A percentile compares a stretch with the other conserved stretches of the same genome.
Evolutionary conservation across 1,140 invertebrate species (phyloP).

Genomic region (Akabosia matsudoensis): DNA sequence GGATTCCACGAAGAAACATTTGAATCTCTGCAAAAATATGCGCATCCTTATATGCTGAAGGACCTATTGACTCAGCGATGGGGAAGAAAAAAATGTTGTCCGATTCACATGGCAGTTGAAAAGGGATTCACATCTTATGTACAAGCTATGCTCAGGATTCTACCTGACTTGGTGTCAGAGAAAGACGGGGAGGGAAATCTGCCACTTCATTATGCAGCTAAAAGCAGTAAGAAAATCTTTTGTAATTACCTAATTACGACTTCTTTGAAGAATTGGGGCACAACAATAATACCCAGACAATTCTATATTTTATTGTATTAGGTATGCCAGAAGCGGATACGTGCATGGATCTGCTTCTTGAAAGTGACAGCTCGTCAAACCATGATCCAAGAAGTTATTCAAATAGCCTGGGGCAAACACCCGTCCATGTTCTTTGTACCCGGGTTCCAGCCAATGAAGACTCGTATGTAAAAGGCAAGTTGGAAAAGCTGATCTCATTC

Average conservation of each 20-base stretch:
- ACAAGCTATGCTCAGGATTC: not conserved
- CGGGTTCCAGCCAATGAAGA: not conserved
- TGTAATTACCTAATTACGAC: too few relatives aligned
- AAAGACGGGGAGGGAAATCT: constrained; percentile 1
- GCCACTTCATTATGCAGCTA: not conserved
- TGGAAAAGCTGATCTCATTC: not conserved
- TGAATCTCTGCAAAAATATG: not conserved
- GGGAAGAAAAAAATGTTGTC: not conserved
- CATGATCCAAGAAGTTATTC: not conserved
- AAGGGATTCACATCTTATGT: not conserved
- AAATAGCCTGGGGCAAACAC: not conserved
- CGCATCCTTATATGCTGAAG: not conserved
- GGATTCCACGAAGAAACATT: not conserved
- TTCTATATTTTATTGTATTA: not conserved
- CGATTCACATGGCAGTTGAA: not conserved
- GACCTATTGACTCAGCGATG: not conserved
- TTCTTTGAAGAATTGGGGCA: too few relatives aligned
- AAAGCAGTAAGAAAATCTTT: not conserved
- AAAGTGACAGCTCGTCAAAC: not conserved
- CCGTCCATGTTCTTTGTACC: not conserved
- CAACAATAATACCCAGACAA: not conserved
- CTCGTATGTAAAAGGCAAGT: not conserved
- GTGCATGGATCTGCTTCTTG: not conserved
- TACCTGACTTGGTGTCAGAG: not conserved
- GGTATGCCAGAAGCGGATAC: not conserved